phyloP scores from a whole-genome alignment of 2,797 vertebrate species.

The Cirrhinus molitorella region DNA sequence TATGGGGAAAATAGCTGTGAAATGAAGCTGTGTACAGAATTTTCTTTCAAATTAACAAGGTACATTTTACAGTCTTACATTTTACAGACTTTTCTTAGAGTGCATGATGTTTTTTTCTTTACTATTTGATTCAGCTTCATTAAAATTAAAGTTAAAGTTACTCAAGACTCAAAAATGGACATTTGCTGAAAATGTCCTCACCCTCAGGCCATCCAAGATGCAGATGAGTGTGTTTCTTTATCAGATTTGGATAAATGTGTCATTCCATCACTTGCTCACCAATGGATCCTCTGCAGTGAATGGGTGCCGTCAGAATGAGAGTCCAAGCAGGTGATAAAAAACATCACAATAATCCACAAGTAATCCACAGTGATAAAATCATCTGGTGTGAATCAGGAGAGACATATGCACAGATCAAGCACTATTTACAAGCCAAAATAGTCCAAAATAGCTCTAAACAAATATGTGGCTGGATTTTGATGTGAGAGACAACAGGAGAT shows the following conservation, averaged over 20 bases:
- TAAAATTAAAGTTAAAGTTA: too few species aligned
- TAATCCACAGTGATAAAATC: too few species aligned
- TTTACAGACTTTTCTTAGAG: neutral
- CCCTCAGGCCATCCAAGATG: neutral
- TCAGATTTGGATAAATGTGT: neutral
- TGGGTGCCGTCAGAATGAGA: neutral
- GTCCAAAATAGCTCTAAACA: neutral
- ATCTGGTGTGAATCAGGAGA: neutral
- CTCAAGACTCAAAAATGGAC: neutral
- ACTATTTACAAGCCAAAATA: neutral
- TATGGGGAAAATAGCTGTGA: too few species aligned
- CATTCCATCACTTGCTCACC: neutral
- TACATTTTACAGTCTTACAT: neutral
- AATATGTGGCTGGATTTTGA: neutral
- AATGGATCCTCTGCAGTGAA: neutral
- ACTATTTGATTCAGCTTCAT: neutral
- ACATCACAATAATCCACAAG: neutral
- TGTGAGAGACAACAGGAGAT: neutral
- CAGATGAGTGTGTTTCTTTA: neutral
- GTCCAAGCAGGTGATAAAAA: neutral
- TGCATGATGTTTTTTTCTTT: neutral
- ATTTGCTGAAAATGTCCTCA: neutral
- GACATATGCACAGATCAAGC: neutral
- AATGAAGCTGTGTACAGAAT: too few species aligned
- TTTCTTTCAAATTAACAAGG: neutral